A percentile compares a stretch with the other conserved stretches of the same genome.
These are phyloP conservation scores for Orthosia gothica DNA, from an alignment of 2,888 invertebrate genomes.

Conservation along the genomic window DNA sequence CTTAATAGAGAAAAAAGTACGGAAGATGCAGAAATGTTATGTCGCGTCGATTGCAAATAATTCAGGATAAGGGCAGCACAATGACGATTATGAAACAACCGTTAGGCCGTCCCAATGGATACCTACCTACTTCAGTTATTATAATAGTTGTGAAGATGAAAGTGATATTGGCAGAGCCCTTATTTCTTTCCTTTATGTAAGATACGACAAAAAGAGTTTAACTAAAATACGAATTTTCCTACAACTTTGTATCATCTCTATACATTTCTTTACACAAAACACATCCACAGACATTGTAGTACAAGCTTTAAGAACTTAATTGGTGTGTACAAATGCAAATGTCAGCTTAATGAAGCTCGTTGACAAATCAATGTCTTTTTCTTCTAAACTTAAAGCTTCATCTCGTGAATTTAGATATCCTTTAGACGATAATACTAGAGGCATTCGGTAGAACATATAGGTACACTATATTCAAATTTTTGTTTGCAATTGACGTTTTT, in stretches of 20 bases:
- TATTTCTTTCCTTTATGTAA: not conserved
- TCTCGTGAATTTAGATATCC: conserved; percentile 60
- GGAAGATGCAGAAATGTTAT: too few relatives aligned
- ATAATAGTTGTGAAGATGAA: too few relatives aligned
- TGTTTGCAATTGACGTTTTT: not conserved
- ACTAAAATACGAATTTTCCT: not conserved
- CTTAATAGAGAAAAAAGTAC: too few relatives aligned
- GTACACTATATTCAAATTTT: not conserved
- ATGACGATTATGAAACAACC: too few relatives aligned
- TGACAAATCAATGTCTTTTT: conserved; percentile 60
- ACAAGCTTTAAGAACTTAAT: conserved; percentile 25
- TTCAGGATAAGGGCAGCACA: too few relatives aligned
- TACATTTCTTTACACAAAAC: not conserved
- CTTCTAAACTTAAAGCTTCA: conserved; percentile 52
- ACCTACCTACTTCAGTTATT: too few relatives aligned
- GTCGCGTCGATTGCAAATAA: too few relatives aligned
- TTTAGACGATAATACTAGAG: conserved; percentile 35
- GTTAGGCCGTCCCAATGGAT: too few relatives aligned
- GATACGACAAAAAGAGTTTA: not conserved
- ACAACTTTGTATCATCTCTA: not conserved
- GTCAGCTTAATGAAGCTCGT: conserved; percentile 48
- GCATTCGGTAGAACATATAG: conserved; percentile 20
- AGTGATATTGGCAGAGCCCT: too few relatives aligned
- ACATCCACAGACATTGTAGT: conserved; percentile 11
- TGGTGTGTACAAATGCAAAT: conserved; percentile 53